Evolutionary conservation across 1,140 invertebrate species (phyloP), one percentile per base, ranked within the genome.

Genomic region (Drosophila melanogaster): DNA sequence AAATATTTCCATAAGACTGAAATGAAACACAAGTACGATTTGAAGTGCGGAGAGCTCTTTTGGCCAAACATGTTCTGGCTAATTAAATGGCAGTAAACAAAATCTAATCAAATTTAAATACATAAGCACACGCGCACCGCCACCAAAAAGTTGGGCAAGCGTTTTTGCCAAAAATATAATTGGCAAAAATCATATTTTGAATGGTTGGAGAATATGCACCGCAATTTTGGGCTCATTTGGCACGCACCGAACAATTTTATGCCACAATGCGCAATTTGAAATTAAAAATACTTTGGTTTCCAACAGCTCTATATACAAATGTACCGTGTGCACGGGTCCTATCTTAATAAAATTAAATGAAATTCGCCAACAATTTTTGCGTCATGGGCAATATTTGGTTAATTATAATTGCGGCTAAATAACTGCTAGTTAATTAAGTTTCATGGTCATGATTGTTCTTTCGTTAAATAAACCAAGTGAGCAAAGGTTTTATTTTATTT

Each of bases 371-470:
- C 26, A 58, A 64, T 37, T 22, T 58, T 11, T 10, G n/a, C 10
- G 38, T 55, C 51, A 69, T n/a, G 37, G 51, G 50, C 35, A 19
- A 50, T 47, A 55, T 81, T 64, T 50, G 58, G 57, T 64, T 81
- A 69, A 77, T 84, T 84, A 84, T 76, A 67, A 73, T 84, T 84
- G 80, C 59, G 79, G 76, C 47, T 38, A 76, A 79, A 84, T 84
- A 84, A 77, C 79, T 76, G 74, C 76, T 61, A 72, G 46, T 58
- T 79, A 77, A 85, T 85, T 85, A 86, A 70, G 64, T 65, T 81
- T 58, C 47, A 67, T 60, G 51, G 70, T 46, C 22, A 54, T n/a
- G 22, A 30, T 22, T 15, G 35, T 17, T 5, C 19, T 49, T 60
- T 5, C 3, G 14, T 10, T 8, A 43, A 38, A 30, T 26, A 37